Percentiles rank a stretch among this genome's conserved stretches.
These are phyloP conservation scores for Hycleus cichorii DNA, from an alignment of 1,140 invertebrate species.

Conservation along the genomic window DNA sequence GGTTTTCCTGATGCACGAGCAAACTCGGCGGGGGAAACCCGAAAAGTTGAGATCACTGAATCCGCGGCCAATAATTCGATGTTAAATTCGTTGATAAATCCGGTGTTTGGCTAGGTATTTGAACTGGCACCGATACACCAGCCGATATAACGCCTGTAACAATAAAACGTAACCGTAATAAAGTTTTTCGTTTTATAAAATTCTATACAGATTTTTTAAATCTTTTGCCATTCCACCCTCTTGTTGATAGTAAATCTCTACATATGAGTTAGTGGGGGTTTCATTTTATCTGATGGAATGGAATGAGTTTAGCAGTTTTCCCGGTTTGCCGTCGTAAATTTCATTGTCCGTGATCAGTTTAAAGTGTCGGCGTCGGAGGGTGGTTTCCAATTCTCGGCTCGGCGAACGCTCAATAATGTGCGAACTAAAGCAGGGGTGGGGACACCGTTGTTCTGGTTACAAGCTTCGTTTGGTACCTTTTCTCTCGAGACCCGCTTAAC, in stretches of 20 bases:
- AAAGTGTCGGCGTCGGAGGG: slow-evolving; percentile 35
- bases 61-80: slow-evolving; percentile 90
- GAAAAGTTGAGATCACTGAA: slow-evolving; percentile 83
- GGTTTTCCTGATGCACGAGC: slow-evolving; percentile 54
- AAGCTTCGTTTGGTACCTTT: slow-evolving; percentile 38
- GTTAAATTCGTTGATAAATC: slow-evolving; percentile 80
- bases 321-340: slow-evolving; percentile 35
- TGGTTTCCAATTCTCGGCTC: slow-evolving; percentile 41
- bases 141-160: slow-evolving; percentile 87
- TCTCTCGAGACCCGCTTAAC: slow-evolving; percentile 20
- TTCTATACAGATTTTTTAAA: too few species aligned
- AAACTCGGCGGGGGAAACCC: slow-evolving; percentile 55
- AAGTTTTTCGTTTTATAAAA: not conserved
- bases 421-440: slow-evolving; percentile 38
- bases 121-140: slow-evolving; percentile 94
- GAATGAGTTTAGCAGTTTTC: slow-evolving; percentile 20
- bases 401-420: slow-evolving; percentile 42
- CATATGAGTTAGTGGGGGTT: not conserved
- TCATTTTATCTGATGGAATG: not conserved
- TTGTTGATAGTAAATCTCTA: not conserved
- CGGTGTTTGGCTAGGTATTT: slow-evolving; percentile 86
- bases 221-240: not conserved
- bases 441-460: slow-evolving; percentile 40
- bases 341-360: slow-evolving; percentile 42
- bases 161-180: not conserved